Conservation (phyloP, 2,888 invertebrate species). For the Drosophila leonis region DNA sequence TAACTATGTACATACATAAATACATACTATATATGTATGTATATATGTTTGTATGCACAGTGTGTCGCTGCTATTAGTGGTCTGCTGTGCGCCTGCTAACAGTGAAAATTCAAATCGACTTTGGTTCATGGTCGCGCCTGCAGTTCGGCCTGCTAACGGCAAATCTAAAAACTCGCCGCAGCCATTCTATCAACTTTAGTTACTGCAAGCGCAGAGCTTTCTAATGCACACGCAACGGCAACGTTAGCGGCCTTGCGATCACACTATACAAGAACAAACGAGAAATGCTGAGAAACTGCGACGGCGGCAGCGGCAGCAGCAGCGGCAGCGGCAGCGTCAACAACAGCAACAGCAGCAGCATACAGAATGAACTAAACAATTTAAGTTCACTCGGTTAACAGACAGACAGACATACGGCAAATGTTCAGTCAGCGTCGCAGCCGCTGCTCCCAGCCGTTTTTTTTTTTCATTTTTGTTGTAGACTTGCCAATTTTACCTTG, state of each 20-base stretch:
- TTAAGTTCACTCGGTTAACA: slow-evolving; percentile 77
- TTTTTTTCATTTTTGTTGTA: slow-evolving; percentile 61
- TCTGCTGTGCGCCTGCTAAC: slow-evolving; percentile 48
- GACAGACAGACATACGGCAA: slow-evolving; percentile 39
- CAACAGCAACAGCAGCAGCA: slow-evolving; percentile 14
- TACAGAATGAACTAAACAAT: slow-evolving; percentile 61
- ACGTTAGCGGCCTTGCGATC: slow-evolving; percentile 48
- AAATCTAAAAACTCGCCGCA: slow-evolving; percentile 23
- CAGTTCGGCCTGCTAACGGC: slow-evolving; percentile 34
- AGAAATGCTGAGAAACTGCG: slow-evolving; percentile 47
- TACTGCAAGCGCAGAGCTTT: slow-evolving; percentile 41
- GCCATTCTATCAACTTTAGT: slow-evolving; percentile 12
- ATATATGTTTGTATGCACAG: slow-evolving; percentile 6
- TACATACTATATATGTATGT: slow-evolving; percentile 9
- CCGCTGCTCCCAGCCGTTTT: slow-evolving; percentile 21
- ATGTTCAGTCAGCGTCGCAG: slow-evolving; percentile 41
- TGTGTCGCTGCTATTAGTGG: slow-evolving; percentile 1
- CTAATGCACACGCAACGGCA: slow-evolving; percentile 38
- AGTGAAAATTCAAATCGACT: slow-evolving; percentile 39
- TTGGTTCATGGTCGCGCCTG: slow-evolving; percentile 17
- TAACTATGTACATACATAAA: too few relatives aligned
- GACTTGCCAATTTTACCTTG: slow-evolving; percentile 73
- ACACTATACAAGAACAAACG: slow-evolving; percentile 37
- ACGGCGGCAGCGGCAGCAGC: slow-evolving; percentile 5
- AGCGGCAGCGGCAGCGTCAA: slow-evolving; percentile 2